Evolutionary conservation across 2,113 vertebrate species (phyloP).

Genomic region (Rafetus swinhoei): DNA sequence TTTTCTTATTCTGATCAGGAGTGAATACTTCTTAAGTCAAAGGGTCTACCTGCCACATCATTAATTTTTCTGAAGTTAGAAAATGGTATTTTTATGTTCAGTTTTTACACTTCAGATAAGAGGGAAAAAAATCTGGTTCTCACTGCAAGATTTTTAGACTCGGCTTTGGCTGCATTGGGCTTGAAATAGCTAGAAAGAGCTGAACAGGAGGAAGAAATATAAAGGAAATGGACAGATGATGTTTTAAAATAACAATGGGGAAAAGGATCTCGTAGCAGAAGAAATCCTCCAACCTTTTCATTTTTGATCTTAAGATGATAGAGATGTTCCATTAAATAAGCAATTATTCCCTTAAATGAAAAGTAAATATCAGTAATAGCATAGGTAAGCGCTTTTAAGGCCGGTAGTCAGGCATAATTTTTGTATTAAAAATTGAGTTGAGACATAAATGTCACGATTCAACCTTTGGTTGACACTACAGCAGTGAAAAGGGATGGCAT

Average conservation of each 20-base stretch:
- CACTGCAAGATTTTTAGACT: not conserved
- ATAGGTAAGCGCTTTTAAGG: not conserved
- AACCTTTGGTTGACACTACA: not conserved
- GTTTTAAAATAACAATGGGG: not conserved
- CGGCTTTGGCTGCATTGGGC: not conserved
- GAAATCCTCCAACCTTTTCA: fast-evolving
- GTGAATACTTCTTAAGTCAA: not conserved
- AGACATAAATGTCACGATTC: not conserved
- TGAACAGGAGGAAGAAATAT: not conserved
- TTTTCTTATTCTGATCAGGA: not conserved
- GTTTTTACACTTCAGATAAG: not conserved
- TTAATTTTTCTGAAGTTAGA: not conserved
- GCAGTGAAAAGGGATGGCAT: not conserved
- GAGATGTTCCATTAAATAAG: not conserved
- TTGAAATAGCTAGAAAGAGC: not conserved
- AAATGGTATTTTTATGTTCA: not conserved
- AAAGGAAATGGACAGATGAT: not conserved
- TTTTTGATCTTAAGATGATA: not conserved
- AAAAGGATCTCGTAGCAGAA: not conserved
- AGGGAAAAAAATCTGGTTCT: not conserved
- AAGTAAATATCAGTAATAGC: not conserved
- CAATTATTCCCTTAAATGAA: not conserved
- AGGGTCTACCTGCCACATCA: not conserved
- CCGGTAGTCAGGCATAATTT: not conserved
- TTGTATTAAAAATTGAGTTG: not conserved